Percentiles rank a stretch among this genome's conserved stretches.
These are phyloP conservation scores for Laterallus jamaicensis DNA, from an alignment of 2,113 vertebrate species.

Conservation along the genomic window DNA sequence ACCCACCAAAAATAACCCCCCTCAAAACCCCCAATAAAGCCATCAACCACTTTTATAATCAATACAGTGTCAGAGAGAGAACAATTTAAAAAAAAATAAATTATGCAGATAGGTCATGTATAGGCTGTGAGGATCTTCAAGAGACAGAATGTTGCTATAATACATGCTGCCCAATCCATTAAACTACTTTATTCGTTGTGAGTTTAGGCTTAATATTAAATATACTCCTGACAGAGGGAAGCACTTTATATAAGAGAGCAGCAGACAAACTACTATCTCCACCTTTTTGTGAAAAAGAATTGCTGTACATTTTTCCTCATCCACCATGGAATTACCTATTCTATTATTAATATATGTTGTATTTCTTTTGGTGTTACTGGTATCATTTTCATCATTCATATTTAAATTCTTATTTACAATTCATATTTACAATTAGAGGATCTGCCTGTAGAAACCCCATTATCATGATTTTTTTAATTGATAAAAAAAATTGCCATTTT, in stretches of 20 bases:
- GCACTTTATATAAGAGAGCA: neutral
- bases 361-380: neutral
- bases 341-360: neutral
- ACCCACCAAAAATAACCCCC: too few relatives aligned
- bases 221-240: neutral
- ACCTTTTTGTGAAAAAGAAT: neutral
- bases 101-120: neutral
- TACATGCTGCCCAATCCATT: neutral
- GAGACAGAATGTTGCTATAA: neutral
- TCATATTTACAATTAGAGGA: neutral
- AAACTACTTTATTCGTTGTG: neutral
- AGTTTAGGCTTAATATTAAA: neutral
- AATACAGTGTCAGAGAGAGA: neutral
- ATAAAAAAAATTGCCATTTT: neutral
- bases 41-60: neutral
- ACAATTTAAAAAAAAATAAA: neutral
- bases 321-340: neutral
- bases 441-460: conserved; percentile 4
- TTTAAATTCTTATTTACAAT: neutral
- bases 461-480: neutral
- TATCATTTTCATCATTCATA: neutral
- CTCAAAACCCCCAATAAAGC: neutral
- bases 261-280: neutral
- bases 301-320: neutral
- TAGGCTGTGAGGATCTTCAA: neutral